A percentile compares a stretch with the other conserved stretches of the same genome.
Evolutionary conservation across 2,113 vertebrate species (phyloP).

Genomic region (Sturnira hondurensis): DNA sequence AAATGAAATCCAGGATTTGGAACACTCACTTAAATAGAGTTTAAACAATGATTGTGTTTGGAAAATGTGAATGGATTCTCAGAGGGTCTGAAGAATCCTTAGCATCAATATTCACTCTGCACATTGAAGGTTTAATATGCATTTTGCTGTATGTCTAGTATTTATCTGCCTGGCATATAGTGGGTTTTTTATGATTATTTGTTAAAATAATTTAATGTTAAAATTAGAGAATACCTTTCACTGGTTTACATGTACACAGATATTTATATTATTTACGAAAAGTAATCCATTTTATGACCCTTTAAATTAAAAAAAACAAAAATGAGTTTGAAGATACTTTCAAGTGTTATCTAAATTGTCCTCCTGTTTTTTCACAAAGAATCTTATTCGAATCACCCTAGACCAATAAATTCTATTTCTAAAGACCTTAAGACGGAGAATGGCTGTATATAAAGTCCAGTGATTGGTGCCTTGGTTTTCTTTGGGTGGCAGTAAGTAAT

Average conservation of each 20-base stretch:
- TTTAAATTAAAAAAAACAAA: background rate
- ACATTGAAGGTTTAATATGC: background rate
- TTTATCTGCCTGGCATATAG: background rate
- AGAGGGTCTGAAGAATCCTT: background rate
- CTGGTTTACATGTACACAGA: background rate
- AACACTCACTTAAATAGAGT: background rate
- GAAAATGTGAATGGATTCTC: background rate
- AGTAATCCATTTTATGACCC: background rate
- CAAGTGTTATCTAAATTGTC: background rate
- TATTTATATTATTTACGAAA: constrained; percentile 12
- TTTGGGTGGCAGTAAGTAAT: background rate
- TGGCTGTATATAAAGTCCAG: background rate
- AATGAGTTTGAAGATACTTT: background rate
- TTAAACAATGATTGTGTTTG: background rate
- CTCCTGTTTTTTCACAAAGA: constrained; percentile 33
- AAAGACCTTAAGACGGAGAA: background rate
- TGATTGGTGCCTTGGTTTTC: background rate
- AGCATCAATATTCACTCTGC: background rate
- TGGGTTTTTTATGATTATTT: background rate
- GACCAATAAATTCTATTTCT: background rate
- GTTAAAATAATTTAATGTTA: constrained; percentile 5
- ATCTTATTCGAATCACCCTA: background rate
- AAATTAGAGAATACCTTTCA: background rate
- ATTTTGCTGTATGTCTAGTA: background rate
- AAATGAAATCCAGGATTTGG: background rate